Base-by-base conservation (phyloP, 2,888 invertebrate species). In the Drosophila eohydei region DNA sequence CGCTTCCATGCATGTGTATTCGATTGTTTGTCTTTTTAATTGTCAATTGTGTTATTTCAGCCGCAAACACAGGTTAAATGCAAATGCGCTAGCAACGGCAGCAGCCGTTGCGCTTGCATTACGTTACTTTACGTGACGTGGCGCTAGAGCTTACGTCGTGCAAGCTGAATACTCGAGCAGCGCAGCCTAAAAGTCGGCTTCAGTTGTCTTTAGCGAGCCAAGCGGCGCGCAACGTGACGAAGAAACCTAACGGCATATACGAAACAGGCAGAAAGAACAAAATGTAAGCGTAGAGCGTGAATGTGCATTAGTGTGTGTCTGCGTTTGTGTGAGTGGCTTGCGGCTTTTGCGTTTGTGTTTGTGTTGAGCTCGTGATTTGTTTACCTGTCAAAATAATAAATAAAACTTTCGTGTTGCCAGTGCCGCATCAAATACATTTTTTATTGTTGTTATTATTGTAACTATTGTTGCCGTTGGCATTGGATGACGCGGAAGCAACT, bases 331-430 rank as follows among this genome's bases (percentile, higher is more conserved):
- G 70, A 65, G 52, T 54, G 30, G 38, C 46, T 68, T 66, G 69
- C 66, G 67, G 50, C 41, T 74, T 54, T 56, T 51, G 14, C 58
- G 34, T 76, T 43, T 62, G 61, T 78, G 43, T 59, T 68, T 76
- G 71, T 69, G 61, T 56, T 67, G 71, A 67, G 76, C 85, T 65
- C 71, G 88, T 89, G 90, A 85, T 89, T 85, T 85, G 85, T 85
- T 85, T 85, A 85, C 85, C 84, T 88, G 87, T 86, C 84, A 83
- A 86, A 90, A 90, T 90, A 90, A 90, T 90, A 90, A 86, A 90
- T 88, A 86, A 83, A 86, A 88, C 69, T 88, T 89, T 83, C 85
- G 81, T 85, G 84, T 84, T 89, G 81, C 80, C 72, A 72, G 82
- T 83, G 83, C 78, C 85, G 83, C 88, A 88, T 89, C 88, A 87